A percentile compares a stretch with the other conserved stretches of the same genome.
phyloP scores from a whole-genome alignment of 2,797 vertebrate species.

The Lagodon rhomboides region DNA sequence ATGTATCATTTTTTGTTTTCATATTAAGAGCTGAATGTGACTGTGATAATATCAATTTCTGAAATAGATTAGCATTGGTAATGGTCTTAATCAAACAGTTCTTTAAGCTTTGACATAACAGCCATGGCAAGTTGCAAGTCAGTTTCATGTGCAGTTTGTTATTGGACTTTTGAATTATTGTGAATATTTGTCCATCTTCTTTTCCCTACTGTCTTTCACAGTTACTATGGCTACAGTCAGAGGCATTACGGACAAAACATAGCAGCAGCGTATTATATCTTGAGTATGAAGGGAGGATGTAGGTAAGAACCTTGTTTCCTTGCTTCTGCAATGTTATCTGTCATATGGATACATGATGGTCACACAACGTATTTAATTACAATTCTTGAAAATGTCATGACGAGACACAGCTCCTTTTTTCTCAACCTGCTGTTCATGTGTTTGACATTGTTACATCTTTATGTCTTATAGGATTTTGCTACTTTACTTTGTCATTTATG shows the following conservation, averaged over 20 bases:
- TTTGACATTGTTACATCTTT: neutral
- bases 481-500: too few species aligned
- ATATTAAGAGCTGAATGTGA: neutral
- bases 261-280: conserved; percentile 81
- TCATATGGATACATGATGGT: neutral
- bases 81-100: neutral
- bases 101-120: neutral
- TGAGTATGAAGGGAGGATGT: conserved; percentile 85
- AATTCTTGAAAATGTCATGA: neutral
- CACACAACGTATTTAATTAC: too few species aligned
- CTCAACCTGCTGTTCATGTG: neutral
- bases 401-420: neutral
- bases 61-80: neutral
- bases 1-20: neutral
- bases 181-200: neutral
- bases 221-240: conserved; percentile 72
- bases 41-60: neutral
- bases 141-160: neutral
- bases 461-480: neutral
- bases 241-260: conserved; percentile 73
- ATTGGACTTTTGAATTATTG: neutral
- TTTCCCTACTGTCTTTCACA: conserved; percentile 59
- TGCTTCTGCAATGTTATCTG: neutral
- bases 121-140: neutral
- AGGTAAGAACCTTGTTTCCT: conserved; percentile 79